Evolutionary conservation across 92 coral and sea anemone genomes (phyloP).

Genomic region (Chrysogorgia sp.): DNA sequence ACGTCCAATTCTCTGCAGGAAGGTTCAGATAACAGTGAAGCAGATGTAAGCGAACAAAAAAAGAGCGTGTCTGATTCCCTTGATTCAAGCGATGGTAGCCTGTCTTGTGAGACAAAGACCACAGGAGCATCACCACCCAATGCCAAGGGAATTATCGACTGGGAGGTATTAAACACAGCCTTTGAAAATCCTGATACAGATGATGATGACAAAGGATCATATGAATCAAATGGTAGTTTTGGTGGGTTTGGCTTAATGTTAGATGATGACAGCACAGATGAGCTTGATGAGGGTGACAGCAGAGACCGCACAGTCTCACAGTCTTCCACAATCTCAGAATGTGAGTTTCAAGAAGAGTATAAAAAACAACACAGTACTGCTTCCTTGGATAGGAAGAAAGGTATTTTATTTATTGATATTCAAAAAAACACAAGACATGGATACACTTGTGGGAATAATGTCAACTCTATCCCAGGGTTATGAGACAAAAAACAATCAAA

Average conservation of each 20-base stretch:
- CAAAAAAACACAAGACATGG: too few species aligned
- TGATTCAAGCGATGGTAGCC: slow-evolving; percentile 16
- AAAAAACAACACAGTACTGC: slow-evolving; percentile 8
- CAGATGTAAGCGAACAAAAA: not conserved
- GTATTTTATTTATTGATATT: slow-evolving; percentile 4
- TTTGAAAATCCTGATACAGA: slow-evolving; percentile 25
- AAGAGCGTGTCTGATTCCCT: slow-evolving; percentile 21
- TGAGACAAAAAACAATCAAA: too few species aligned
- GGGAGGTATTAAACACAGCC: slow-evolving; percentile 35
- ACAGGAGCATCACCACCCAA: not conserved
- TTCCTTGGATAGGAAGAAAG: slow-evolving; percentile 9
- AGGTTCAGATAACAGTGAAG: not conserved
- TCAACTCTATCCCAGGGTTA: too few species aligned
- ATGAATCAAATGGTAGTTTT: slow-evolving; percentile 13
- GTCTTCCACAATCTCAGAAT: slow-evolving; percentile 83
- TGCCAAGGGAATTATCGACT: not conserved
- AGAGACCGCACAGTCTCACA: slow-evolving; percentile 77
- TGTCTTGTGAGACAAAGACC: slow-evolving; percentile 9
- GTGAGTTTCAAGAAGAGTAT: slow-evolving; percentile 57
- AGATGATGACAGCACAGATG: slow-evolving; percentile 47
- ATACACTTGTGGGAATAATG: too few species aligned
- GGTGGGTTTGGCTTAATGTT: slow-evolving; percentile 52
- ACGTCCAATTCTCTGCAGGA: not conserved
- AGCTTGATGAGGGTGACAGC: slow-evolving; percentile 41
- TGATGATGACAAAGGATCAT: slow-evolving; percentile 1